Base-by-base conservation (phyloP, 2,888 invertebrate species). In the Pediacus dermestoides region DNA sequence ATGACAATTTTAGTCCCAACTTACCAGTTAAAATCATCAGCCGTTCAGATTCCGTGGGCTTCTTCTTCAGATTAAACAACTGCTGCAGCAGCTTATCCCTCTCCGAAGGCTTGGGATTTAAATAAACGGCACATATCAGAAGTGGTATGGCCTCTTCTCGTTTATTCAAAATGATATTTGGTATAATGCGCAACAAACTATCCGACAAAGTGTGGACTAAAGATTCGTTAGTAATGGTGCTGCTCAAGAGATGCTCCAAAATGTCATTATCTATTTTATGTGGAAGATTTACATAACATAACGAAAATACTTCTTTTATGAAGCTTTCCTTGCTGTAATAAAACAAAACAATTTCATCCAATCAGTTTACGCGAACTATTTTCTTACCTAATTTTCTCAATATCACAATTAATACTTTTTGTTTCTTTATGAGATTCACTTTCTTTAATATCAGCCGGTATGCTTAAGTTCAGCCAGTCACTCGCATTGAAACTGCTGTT, bases 31-130 rank as follows among this genome's bases (percentile, higher is more conserved):
- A 62, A 50, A 80, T 76, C 50, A 72, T 66, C 47, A 70, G 72
- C 58, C 85, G 70, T 61, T 85, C 84, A 16, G 76, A 75, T 42
- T 77, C 76, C 33, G 79, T 77, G 1, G 85, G 85, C 50, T 78
- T 74, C 55, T 85, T 85, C 55, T 82, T 82, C 34, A 85, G 67
- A 66, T 82, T 82, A 54, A 85, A 83, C 23, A 85, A 66, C 34
- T 80, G 73, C 47, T 81, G 79, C 3, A 85, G 64, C 16, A 85
- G 66, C 46, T 74, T 74, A 56, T 85, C 84, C 35, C 82, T 69
- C 51, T 78, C 75, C 6, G 67, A 64, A 4, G 73, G 60, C 50
- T 76, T 75, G 1, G 75, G 67, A 58, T 82, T 80, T 11, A 82
- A 67, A 45, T 74, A 73, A 15, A 81, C 75, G 6, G 80, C 73